These are phyloP conservation scores for Tetragnatha versicolor DNA, from an alignment of 1,140 invertebrate species.

Conservation along the genomic window DNA sequence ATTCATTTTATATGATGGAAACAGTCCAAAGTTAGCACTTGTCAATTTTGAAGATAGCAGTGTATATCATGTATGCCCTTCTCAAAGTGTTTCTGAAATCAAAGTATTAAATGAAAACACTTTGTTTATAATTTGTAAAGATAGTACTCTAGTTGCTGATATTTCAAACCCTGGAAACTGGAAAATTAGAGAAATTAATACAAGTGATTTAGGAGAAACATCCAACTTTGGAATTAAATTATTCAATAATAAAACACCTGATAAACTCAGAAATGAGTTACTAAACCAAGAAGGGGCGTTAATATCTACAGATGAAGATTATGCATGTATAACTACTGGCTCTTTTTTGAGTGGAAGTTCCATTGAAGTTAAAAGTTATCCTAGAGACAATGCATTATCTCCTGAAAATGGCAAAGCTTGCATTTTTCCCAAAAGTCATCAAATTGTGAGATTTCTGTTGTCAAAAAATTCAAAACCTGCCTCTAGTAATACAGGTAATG, in stretches of 20 bases:
- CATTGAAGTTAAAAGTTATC: slow-evolving; percentile 9
- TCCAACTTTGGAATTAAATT: neutral
- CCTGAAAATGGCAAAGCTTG: neutral
- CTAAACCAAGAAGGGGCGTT: neutral
- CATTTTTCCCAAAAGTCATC: slow-evolving; percentile 9
- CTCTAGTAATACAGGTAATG: neutral
- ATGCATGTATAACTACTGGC: slow-evolving; percentile 7
- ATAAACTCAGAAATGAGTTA: neutral
- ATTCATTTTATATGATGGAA: slow-evolving; percentile 10
- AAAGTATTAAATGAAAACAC: neutral
- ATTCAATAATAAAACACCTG: neutral
- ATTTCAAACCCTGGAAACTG: slow-evolving; percentile 15
- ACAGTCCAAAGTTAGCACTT: slow-evolving; percentile 2
- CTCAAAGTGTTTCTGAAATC: slow-evolving; percentile 19
- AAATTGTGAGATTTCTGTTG: slow-evolving; percentile 19
- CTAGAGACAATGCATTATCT: neutral
- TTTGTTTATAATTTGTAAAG: slow-evolving; percentile 2
- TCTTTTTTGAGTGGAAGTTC: slow-evolving; percentile 9
- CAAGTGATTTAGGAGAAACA: neutral
- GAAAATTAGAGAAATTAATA: slow-evolving; percentile 8
- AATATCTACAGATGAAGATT: slow-evolving; percentile 33
- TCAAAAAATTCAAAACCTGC: neutral
- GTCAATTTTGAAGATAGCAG: slow-evolving; percentile 12
- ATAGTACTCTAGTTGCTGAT: slow-evolving; percentile 21
- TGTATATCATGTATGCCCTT: neutral